Evolutionary conservation across 2,888 invertebrate genomes (phyloP), one percentile per base, ranked within the genome.

Genomic region (Xestia ashworthii): DNA sequence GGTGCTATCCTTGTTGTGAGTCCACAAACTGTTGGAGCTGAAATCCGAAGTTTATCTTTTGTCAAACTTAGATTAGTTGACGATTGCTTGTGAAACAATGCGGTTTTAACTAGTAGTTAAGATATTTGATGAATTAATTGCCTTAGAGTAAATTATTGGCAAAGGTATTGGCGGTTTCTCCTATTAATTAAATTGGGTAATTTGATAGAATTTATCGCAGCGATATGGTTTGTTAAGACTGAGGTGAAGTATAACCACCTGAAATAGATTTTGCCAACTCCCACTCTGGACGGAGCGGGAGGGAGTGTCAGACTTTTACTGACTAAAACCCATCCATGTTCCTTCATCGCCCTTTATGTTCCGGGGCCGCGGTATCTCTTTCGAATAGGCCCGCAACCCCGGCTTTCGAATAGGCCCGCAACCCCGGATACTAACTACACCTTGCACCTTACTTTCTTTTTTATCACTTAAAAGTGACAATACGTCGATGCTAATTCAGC

Each of bases 51-150:
- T 85, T 82, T 76, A 71, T 75, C 80, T 78, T 76, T 80, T 69
- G 64, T 66, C 46, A 72, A 86, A 83, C 67, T 80, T 84, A 83
- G 76, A 87, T 83, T 79, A 82, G 62, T 79, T 80, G 66, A 55
- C 65, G 74, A 76, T 85, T 83, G 71, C 71, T 87, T 81, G 67
- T 73, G 46, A 78, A 87, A 88, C 85, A 88, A 82, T 81, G 87
- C 76, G 88, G 87, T 86, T 81, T 74, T 74, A 76, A 68, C 70
- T 84, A 78, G 83, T 81, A 83, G 82, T 75, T 84, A 82, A 90
- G 89, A 87, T 89, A 84, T 89, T 85, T 87, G 85, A 88, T 82
- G 89, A 92, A 92, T 91, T 92, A 89, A 88, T 91, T 87, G 89
- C 88, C 83, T 89, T 85, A 78, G 85, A 89, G 67, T 74, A 87